phyloP scores from a whole-genome alignment of 2,888 invertebrate species.

The Argynnis bischoffii region DNA sequence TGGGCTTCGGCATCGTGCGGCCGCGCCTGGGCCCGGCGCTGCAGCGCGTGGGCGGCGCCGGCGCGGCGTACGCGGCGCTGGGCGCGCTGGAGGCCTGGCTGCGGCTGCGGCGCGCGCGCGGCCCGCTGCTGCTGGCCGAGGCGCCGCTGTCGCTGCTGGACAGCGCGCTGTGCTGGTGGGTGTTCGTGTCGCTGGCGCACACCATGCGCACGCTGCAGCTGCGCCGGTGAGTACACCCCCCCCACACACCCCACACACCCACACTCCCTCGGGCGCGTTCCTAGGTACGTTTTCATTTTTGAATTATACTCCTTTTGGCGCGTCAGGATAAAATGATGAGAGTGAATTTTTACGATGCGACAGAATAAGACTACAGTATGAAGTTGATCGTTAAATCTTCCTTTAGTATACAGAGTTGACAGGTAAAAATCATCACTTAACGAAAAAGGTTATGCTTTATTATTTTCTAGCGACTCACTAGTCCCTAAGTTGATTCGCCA shows the following conservation, averaged over 20 bases:
- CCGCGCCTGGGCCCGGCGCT: slow-evolving; percentile 87
- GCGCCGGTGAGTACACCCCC: slow-evolving; percentile 84
- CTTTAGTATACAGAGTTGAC: no score
- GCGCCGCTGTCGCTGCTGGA: slow-evolving; percentile 94
- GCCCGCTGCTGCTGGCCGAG: slow-evolving; percentile 86
- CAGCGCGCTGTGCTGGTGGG: slow-evolving; percentile 97
- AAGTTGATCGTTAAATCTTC: no score
- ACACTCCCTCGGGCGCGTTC: neutral
- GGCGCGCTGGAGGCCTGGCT: slow-evolving; percentile 94
- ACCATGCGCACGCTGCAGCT: slow-evolving; percentile 94
- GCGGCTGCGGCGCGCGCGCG: slow-evolving; percentile 80
- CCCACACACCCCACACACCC: no score
- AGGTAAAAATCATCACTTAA: no score
- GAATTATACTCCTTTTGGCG: no score
- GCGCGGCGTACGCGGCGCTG: slow-evolving; percentile 90
- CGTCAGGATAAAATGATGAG: no score
- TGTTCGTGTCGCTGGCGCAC: slow-evolving; percentile 92
- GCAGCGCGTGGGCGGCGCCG: slow-evolving; percentile 93
- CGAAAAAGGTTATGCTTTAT: no score
- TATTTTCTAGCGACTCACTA: no score
- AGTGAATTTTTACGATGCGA: no score
- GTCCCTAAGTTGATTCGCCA: no score
- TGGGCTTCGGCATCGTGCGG: slow-evolving; percentile 95
- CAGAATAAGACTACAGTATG: no score
- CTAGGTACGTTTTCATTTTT: no score